Percentiles rank a stretch among this genome's conserved stretches.
Conservation (phyloP, 2,113 vertebrate species). For the Pseudorasbora parva region DNA sequence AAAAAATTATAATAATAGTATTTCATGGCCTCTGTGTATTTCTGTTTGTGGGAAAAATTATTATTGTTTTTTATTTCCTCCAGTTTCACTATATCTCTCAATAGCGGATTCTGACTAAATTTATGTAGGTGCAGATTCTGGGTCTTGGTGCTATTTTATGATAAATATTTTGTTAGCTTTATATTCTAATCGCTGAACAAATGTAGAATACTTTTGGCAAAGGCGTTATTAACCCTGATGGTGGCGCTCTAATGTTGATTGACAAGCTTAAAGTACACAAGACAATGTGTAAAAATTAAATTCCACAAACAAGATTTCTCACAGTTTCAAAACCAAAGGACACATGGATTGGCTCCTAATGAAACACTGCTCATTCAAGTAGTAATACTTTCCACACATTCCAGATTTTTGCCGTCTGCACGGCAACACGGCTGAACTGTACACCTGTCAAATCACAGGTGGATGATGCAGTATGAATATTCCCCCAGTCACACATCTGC, state of each 20-base stretch:
- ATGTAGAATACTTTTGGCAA: no score
- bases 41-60: not conserved
- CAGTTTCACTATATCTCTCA: not conserved
- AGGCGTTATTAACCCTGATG: no score
- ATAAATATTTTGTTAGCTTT: no score
- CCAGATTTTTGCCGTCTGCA: not conserved
- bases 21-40: not conserved
- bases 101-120: no score
- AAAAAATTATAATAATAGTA: no score
- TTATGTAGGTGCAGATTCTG: no score
- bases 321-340: not conserved
- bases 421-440: not conserved
- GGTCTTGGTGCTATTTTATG: no score
- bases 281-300: no score
- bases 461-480: constrained; percentile 15
- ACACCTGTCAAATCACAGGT: not conserved
- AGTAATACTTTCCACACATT: not conserved
- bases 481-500: not conserved
- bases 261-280: no score
- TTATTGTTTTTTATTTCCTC: not conserved
- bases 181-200: no score
- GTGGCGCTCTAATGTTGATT: no score
- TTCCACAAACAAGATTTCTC: not conserved
- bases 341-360: not conserved
- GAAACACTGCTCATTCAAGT: not conserved